Evolutionary conservation across 2,113 vertebrate genomes (phyloP).

Genomic region (Eleginops maclovinus): DNA sequence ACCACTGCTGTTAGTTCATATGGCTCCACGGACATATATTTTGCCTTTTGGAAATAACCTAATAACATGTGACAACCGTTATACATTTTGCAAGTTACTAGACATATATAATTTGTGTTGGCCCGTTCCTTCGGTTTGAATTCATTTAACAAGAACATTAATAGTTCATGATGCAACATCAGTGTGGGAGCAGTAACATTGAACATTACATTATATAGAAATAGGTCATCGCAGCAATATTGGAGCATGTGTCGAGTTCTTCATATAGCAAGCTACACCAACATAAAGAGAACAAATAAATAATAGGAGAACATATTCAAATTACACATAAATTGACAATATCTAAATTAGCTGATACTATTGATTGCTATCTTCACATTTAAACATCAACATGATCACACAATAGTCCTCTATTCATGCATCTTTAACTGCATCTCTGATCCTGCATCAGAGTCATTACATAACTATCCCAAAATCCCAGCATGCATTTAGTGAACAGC

Average conservation of each 20-base stretch:
- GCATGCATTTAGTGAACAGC: not conserved
- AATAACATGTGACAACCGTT: conserved; percentile 32
- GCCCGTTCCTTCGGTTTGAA: conserved; percentile 6
- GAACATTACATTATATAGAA: conserved; percentile 21
- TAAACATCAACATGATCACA: not conserved
- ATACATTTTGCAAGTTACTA: not conserved
- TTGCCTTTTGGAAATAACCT: not conserved
- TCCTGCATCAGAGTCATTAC: conserved; percentile 2
- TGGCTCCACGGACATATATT: not conserved
- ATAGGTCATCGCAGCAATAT: conserved; percentile 11
- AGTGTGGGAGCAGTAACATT: conserved; percentile 32
- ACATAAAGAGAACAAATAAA: not conserved
- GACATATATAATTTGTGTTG: conserved; percentile 10
- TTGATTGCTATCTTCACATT: conserved; percentile 28
- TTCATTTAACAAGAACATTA: conserved; percentile 18
- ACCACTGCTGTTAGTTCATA: not conserved
- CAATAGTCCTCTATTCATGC: not conserved
- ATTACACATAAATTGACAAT: not conserved
- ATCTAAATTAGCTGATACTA: conserved; percentile 19
- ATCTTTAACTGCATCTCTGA: too few relatives aligned
- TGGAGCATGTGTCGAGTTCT: not conserved
- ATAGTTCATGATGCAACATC: conserved; percentile 44
- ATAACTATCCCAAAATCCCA: not conserved
- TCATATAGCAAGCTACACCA: conserved; percentile 1
- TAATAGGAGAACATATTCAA: not conserved